These are phyloP conservation scores for Enchytraeus crypticus DNA, from an alignment of 2,888 invertebrate genomes.

Conservation along the genomic window DNA sequence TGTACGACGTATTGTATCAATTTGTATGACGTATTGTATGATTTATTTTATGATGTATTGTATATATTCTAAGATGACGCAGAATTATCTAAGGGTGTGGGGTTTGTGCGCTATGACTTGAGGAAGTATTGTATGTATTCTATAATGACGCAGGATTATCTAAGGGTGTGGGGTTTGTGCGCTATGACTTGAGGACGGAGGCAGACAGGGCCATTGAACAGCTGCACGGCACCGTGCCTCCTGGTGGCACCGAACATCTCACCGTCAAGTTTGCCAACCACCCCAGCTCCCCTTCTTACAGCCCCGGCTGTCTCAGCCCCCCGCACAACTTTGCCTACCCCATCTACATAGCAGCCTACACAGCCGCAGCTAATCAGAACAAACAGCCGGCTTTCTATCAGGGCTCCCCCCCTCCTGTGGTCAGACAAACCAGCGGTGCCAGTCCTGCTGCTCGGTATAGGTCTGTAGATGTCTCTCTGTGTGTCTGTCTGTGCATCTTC, in stretches of 20 bases:
- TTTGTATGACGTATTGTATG: too few species aligned
- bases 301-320: constrained; percentile 27
- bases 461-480: too few species aligned
- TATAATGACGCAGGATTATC: too few species aligned
- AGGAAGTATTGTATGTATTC: too few species aligned
- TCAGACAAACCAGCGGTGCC: constrained; percentile 68
- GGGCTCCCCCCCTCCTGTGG: constrained; percentile 53
- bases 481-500: too few species aligned
- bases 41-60: constrained; percentile 78
- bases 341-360: too few species aligned
- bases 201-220: constrained; percentile 83
- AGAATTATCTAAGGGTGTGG: constrained; percentile 83
- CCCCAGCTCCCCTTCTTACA: constrained; percentile 51
- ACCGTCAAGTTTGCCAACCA: constrained; percentile 90
- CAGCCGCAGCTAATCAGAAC: too few species aligned
- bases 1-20: too few species aligned
- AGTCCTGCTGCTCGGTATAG: too few species aligned
- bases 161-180: constrained; percentile 84
- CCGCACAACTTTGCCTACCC: too few species aligned
- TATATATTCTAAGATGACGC: too few species aligned
- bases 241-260: constrained; percentile 79
- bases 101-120: constrained; percentile 85
- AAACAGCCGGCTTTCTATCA: too few species aligned
- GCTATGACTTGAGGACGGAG: constrained; percentile 80
- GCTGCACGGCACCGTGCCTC: constrained; percentile 76